Base-by-base conservation (phyloP, 2,113 vertebrate species). In the Malurus alboscapulatus region DNA sequence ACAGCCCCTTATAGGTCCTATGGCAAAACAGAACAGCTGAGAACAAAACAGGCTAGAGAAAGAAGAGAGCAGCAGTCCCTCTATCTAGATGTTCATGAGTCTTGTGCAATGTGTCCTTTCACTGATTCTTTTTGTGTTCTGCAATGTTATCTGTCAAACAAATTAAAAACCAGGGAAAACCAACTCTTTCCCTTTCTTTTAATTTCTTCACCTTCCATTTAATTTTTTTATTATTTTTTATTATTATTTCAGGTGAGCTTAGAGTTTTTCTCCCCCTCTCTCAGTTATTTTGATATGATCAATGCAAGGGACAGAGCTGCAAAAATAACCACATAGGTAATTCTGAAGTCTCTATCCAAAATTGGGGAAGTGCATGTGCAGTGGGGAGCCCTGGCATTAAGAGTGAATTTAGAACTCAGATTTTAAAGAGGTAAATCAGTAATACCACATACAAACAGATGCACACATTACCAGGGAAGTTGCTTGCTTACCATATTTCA, bases 181-280 rank as follows among this genome's bases (percentile, higher is more conserved):
- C 3, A 45, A 7, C 22, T 84, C 20, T 5, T 20, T 44, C 24
- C 4, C 18, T 26, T 67, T 71, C 12, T 29, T 73, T 74, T 51
- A 38, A 50, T 74, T 73, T 92, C n/a, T 77, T 59, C 22, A 61
- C 32, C 26, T 75, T 32, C 24, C 7, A 3, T 7, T 57, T 21
- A 10, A 10, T 54, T 29, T 38, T 81, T 87, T 55, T 17, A 12
- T 40, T 10, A 5, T 68, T 67, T 73, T 77, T 75, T 53, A 11
- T 51, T n/a, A 44, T 34, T 74, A 27, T 61, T 78, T 94, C 59
- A 44, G n/a, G 4, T 40, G 40, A 82, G 3, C 32, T 59, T 86
- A 75, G 12, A 15, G 2, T 45, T 73, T 71, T 72, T n/a, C 62
- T 29, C 6, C 0, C 7, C 6, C 8, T 2, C 8, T 3, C n/a